Base-by-base conservation (phyloP, 2,113 vertebrate species). In the Melanotaenia duboulayi region DNA sequence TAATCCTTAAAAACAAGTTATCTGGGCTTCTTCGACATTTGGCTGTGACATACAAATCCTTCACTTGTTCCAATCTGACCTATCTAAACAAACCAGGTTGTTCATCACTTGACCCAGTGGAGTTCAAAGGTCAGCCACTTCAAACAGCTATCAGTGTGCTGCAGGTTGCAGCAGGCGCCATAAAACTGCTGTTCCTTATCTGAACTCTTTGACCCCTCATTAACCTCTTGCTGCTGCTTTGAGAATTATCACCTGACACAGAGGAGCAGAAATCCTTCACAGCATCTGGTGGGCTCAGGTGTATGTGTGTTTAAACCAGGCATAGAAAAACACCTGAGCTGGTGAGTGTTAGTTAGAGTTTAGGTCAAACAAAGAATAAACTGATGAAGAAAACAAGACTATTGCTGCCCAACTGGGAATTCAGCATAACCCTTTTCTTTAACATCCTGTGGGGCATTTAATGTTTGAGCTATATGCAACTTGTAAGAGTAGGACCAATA, bases 201-300 rank as follows among this genome's bases (percentile, higher is more conserved):
- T 69, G 82, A 85, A 88, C 86, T 75, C 82, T 89, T 87, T 94
- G 92, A 93, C 93, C 93, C 81, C 91, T 92, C 91, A 94, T 94
- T 93, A 93, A 94, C 87, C 93, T 73, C 76, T 84, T 67, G 58
- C 65, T 39, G 19, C 82, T 16, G 67, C 56, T 42, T 23, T 12
- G 66, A 88, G 81, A 94, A 69, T 86, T 82, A 93, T 91, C 87
- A 71, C 80, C 85, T 80, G 84, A 66, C 71, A 62, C 69, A 20
- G 22, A 60, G 60, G 49, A 63, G 79, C 44, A 83, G 82, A 82
- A 86, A 86, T 87, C 78, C 84, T 89, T 84, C 78, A 71, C 77
- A 87, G 83, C 91, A 82, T 86, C 78, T 71, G 65, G 82, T 86
- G 85, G 80, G 71, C 40, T 32, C 4, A 14, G 57, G 54, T 32